Percentiles rank a stretch among this genome's conserved stretches.
phyloP scores from a whole-genome alignment of 2,113 vertebrate species.

The Echinops telfairi region DNA sequence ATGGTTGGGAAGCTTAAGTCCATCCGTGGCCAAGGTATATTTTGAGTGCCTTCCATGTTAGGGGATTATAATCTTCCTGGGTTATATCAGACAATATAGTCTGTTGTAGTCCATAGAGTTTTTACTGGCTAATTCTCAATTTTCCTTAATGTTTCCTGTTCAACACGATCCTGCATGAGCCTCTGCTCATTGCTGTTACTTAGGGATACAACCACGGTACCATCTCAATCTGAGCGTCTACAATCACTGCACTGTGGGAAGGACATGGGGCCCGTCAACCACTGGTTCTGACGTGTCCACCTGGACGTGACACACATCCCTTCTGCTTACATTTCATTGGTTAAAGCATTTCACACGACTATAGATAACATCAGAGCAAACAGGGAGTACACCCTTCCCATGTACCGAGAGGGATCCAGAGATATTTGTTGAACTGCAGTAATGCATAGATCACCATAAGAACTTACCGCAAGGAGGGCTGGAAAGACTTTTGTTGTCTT shows the following conservation, averaged over 20 bases:
- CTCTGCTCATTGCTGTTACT: background rate
- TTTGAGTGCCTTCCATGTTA: background rate
- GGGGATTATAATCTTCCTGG: background rate
- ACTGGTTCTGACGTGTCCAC: background rate
- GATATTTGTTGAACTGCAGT: background rate
- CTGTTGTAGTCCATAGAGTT: background rate
- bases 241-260: background rate
- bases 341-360: background rate
- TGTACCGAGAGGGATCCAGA: background rate
- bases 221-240: background rate
- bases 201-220: background rate
- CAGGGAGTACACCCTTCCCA: background rate
- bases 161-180: background rate
- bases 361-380: background rate
- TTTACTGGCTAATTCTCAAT: background rate
- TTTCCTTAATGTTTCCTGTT: background rate
- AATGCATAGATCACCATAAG: background rate
- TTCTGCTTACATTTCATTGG: background rate
- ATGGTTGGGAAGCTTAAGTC: background rate
- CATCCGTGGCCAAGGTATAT: background rate
- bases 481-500: background rate
- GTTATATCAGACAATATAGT: background rate
- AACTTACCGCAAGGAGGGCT: background rate
- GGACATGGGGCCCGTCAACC: background rate
- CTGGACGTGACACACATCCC: no score